Conservation (phyloP, 2,888 invertebrate genomes). For the Argyresthia albistria region DNA sequence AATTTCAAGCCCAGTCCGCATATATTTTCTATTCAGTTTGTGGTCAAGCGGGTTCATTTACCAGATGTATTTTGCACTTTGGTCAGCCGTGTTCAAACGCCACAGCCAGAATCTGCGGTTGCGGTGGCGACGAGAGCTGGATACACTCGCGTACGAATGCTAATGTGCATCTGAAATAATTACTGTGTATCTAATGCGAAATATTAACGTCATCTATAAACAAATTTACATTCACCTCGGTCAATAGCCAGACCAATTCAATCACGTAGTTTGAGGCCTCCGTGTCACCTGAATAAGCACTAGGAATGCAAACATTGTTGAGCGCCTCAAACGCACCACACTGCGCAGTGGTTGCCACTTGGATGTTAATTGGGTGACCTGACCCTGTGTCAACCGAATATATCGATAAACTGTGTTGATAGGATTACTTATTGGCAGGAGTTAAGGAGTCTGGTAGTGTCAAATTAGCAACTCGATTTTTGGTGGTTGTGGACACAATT, state of each 20-base stretch:
- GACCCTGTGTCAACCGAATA: too few species aligned
- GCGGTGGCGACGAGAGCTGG: not conserved
- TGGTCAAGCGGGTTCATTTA: constrained; percentile 33
- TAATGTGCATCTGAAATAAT: not conserved
- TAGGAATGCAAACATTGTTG: not conserved
- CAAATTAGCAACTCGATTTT: too few species aligned
- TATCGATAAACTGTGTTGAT: too few species aligned
- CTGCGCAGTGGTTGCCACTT: too few species aligned
- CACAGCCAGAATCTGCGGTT: constrained; percentile 55
- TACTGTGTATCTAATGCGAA: not conserved
- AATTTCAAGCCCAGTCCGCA: not conserved
- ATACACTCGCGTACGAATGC: not conserved
- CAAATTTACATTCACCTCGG: not conserved
- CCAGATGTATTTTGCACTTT: constrained; percentile 32
- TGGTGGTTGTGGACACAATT: too few species aligned
- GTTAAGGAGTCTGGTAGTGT: too few species aligned
- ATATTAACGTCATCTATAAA: not conserved
- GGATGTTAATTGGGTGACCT: too few species aligned
- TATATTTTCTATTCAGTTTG: constrained; percentile 56
- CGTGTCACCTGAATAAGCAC: not conserved
- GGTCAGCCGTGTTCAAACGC: constrained; percentile 44
- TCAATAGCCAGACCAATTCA: not conserved
- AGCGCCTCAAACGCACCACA: not conserved
- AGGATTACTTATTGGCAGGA: too few species aligned
- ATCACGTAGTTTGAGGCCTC: not conserved